Conservation (phyloP, 2,888 invertebrate genomes). For the Lathronympha strigana region DNA sequence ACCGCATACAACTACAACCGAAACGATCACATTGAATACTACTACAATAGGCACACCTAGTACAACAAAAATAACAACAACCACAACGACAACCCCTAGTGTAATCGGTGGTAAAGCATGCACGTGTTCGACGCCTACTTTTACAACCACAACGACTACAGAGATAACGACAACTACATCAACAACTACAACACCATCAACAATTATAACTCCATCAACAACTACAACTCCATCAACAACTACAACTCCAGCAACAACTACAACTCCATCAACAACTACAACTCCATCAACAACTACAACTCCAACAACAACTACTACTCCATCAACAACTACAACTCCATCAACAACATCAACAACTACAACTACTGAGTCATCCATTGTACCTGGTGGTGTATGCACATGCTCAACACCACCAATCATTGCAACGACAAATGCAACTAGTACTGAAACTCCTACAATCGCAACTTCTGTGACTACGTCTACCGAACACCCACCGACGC, state of each 20-base stretch:
- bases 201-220: slow-evolving; percentile 11
- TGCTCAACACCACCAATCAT: not conserved
- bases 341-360: not conserved
- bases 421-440: slow-evolving; percentile 11
- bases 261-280: not conserved
- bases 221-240: not conserved
- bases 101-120: slow-evolving; percentile 9
- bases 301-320: not conserved
- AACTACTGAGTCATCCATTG: not conserved
- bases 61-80: slow-evolving; percentile 36
- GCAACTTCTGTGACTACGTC: slow-evolving; percentile 25
- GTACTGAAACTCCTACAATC: not conserved
- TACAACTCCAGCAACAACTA: not conserved
- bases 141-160: not conserved
- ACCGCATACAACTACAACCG: slow-evolving; percentile 15
- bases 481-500: slow-evolving; percentile 32
- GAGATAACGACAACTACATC: not conserved
- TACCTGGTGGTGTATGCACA: not conserved
- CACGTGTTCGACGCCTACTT: slow-evolving; percentile 19
- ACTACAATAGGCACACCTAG: not conserved
- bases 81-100: slow-evolving; percentile 4
- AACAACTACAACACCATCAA: slow-evolving; percentile 4
- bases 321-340: not conserved
- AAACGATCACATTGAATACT: slow-evolving; percentile 19
- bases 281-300: not conserved